Conservation (phyloP, 2,797 vertebrate genomes). For the Gymnopithys bicolor region DNA sequence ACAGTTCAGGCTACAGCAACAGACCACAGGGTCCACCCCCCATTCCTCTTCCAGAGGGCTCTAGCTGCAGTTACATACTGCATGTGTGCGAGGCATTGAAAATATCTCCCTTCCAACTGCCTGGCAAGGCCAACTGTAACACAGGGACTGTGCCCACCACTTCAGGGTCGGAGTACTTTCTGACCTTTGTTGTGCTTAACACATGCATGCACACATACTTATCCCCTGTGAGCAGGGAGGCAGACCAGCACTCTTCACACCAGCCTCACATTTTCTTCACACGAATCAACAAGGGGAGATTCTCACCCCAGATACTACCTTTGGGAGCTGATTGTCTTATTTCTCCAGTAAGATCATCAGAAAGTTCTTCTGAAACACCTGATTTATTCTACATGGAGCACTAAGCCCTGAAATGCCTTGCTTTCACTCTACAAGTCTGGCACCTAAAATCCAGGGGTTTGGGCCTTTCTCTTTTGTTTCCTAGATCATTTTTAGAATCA, state of each 20-base stretch:
- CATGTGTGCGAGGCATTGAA: neutral
- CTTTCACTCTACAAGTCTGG: neutral
- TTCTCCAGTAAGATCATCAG: neutral
- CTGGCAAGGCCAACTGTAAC: neutral
- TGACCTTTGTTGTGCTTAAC: neutral
- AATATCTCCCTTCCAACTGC: neutral
- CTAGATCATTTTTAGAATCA: neutral
- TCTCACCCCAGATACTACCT: neutral
- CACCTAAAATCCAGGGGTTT: neutral
- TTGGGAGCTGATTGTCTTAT: neutral
- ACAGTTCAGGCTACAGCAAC: conserved; percentile 5
- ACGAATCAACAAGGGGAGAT: neutral
- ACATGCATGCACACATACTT: fast-evolving
- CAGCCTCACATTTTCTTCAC: neutral
- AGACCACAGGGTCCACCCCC: neutral
- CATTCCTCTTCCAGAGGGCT: neutral
- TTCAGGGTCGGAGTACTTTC: neutral
- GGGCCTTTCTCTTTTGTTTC: neutral
- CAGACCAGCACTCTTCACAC: neutral
- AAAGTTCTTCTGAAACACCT: neutral
- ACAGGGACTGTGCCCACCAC: neutral
- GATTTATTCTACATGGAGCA: neutral
- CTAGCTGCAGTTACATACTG: neutral
- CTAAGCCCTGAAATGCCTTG: neutral
- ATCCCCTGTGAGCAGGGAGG: neutral